Conservation (phyloP, 53 echinoderm and acorn worm genomes). For the Zoroaster sp. region DNA sequence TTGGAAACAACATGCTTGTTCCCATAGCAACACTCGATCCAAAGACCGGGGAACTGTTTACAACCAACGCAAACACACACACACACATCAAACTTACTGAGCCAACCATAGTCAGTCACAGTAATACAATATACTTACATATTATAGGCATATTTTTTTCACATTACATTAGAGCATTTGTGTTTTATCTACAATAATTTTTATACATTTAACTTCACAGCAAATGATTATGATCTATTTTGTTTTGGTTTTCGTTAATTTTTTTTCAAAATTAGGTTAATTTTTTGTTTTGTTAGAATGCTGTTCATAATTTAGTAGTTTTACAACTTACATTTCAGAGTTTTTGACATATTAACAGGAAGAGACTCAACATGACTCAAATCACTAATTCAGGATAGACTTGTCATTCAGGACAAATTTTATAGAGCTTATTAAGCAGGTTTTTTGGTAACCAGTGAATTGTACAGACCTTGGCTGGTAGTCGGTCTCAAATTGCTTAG, state of each 20-base stretch:
- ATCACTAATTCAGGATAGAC: too few relatives aligned
- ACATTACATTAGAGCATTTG: neutral
- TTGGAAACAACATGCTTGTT: slow-evolving; percentile 5
- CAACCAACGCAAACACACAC: neutral
- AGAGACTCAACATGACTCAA: too few relatives aligned
- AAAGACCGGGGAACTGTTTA: neutral
- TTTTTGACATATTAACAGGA: too few relatives aligned
- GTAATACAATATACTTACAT: neutral
- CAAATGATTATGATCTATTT: neutral
- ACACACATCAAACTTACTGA: slow-evolving; percentile 3
- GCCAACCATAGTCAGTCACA: neutral
- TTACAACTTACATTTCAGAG: neutral
- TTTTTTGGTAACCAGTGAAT: too few relatives aligned
- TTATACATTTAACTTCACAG: slow-evolving; percentile 27
- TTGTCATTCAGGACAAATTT: too few relatives aligned
- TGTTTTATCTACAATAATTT: slow-evolving; percentile 31
- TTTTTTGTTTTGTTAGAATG: too few relatives aligned
- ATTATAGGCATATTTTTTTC: neutral
- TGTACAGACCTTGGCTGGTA: too few relatives aligned
- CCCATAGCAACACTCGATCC: neutral
- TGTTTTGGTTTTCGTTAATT: neutral
- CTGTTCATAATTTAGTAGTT: neutral
- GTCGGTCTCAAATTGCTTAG: too few relatives aligned
- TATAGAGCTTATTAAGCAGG: too few relatives aligned
- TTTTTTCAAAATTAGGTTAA: neutral